A percentile compares a stretch with the other conserved stretches of the same genome.
These are phyloP conservation scores for Gymnocypris eckloni DNA, from an alignment of 2,797 vertebrate genomes.

Conservation along the genomic window DNA sequence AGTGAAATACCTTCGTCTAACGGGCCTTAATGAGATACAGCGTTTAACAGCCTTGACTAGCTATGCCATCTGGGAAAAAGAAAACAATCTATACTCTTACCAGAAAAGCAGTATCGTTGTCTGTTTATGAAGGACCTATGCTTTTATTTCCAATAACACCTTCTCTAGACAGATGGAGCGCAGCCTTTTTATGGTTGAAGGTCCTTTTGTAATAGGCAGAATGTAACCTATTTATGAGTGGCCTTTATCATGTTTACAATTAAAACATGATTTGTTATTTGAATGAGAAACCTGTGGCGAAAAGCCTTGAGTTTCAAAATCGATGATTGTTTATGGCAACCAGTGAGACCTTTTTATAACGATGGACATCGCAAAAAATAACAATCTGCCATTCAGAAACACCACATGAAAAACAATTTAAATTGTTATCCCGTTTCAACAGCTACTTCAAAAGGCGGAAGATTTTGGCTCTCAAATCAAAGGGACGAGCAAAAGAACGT, in stretches of 20 bases:
- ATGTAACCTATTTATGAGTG: constrained; percentile 59
- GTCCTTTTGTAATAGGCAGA: constrained; percentile 64
- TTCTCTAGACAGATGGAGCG: constrained; percentile 62
- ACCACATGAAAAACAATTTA: constrained; percentile 33
- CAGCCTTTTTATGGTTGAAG: constrained; percentile 54
- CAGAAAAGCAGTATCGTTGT: constrained; percentile 66
- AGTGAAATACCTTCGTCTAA: constrained; percentile 76
- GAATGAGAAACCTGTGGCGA: constrained; percentile 15
- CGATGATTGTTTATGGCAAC: constrained; percentile 42
- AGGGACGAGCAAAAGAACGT: constrained; percentile 76
- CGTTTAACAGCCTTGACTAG: constrained; percentile 82
- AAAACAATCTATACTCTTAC: constrained; percentile 69
- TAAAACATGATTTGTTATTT: constrained; percentile 69
- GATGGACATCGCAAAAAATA: constrained; percentile 37
- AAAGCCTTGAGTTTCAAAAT: constrained; percentile 40
- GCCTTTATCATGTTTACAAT: constrained; percentile 52
- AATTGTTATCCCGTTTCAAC: constrained; percentile 32
- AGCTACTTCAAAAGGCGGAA: constrained; percentile 65
- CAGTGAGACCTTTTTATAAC: constrained; percentile 32
- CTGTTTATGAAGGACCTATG: constrained; percentile 69
- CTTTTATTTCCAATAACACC: constrained; percentile 63
- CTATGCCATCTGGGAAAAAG: constrained; percentile 79
- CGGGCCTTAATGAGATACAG: constrained; percentile 83
- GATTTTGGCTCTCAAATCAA: constrained; percentile 71
- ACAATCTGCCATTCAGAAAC: constrained; percentile 12